These are phyloP conservation scores for Rhabditoides inermis DNA, from an alignment of 2,888 invertebrate genomes.

Conservation along the genomic window DNA sequence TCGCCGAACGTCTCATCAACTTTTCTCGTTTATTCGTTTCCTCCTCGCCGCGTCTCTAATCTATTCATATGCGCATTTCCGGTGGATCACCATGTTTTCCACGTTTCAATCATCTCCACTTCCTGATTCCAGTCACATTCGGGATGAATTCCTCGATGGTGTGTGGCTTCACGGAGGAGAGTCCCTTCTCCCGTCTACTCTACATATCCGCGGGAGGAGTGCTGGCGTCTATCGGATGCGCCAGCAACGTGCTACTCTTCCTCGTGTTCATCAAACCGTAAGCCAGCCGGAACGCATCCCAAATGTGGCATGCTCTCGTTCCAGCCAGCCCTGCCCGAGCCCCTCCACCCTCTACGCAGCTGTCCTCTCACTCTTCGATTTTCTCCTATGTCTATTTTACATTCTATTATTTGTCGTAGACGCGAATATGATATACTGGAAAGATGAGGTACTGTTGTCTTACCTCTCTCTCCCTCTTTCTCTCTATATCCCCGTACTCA, in stretches of 20 bases:
- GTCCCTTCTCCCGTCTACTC: conserved; percentile 20
- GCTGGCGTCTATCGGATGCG: conserved; percentile 17
- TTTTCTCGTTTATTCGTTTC: too few relatives aligned
- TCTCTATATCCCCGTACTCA: too few relatives aligned
- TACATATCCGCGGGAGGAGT: conserved; percentile 25
- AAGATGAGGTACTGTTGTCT: conserved; percentile 18
- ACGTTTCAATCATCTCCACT: too few relatives aligned
- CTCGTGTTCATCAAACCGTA: conserved; percentile 35
- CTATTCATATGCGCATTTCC: too few relatives aligned
- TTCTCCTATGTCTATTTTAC: conserved; percentile 31
- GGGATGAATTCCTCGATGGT: too few relatives aligned
- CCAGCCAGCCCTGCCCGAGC: conserved; percentile 1
- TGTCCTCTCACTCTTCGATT: conserved; percentile 31
- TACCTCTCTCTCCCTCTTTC: too few relatives aligned
- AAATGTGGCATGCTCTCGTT: conserved; percentile 7
- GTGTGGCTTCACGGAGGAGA: conserved; percentile 36
- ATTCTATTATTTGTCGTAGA: conserved; percentile 39
- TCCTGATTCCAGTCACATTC: too few relatives aligned
- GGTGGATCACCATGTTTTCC: too few relatives aligned
- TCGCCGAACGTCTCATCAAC: too few relatives aligned
- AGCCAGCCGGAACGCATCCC: conserved; percentile 15
- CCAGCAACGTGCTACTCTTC: conserved; percentile 27
- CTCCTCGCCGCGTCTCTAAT: too few relatives aligned
- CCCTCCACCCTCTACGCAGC: conserved; percentile 39
- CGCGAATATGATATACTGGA: conserved; percentile 31